phyloP scores from a whole-genome alignment of 2,113 vertebrate species.

The Cephalopterus ornatus region DNA sequence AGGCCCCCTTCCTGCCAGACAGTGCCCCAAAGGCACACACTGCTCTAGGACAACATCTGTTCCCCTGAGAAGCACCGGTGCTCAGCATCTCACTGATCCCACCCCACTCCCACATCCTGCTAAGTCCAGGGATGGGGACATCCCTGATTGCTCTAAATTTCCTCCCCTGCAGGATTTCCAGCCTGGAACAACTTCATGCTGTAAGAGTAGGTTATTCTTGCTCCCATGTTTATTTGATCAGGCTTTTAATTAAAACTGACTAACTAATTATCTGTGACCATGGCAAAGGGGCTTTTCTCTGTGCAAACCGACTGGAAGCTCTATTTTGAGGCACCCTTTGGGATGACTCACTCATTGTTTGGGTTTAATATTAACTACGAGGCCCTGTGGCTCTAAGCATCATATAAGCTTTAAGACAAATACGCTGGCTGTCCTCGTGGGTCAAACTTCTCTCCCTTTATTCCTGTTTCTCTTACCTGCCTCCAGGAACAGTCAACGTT shows the following conservation, averaged over 20 bases:
- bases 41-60: neutral
- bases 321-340: neutral
- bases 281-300: neutral
- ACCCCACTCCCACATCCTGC: neutral
- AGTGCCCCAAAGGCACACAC: rapidly evolving
- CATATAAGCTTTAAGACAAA: neutral
- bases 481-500: neutral
- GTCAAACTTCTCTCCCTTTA: neutral
- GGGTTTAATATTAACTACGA: neutral
- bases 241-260: conserved; percentile 14
- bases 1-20: neutral
- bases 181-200: rapidly evolving
- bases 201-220: neutral
- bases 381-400: neutral
- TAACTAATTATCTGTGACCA: neutral
- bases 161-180: neutral
- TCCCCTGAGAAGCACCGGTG: rapidly evolving
- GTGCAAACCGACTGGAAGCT: neutral
- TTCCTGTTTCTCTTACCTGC: neutral
- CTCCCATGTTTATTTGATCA: neutral
- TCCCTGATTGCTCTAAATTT: neutral
- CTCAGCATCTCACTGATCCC: neutral
- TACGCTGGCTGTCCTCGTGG: neutral
- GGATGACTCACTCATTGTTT: neutral
- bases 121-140: neutral